Base-by-base conservation (phyloP, 2,888 invertebrate species). In the Enchytraeus crypticus region DNA sequence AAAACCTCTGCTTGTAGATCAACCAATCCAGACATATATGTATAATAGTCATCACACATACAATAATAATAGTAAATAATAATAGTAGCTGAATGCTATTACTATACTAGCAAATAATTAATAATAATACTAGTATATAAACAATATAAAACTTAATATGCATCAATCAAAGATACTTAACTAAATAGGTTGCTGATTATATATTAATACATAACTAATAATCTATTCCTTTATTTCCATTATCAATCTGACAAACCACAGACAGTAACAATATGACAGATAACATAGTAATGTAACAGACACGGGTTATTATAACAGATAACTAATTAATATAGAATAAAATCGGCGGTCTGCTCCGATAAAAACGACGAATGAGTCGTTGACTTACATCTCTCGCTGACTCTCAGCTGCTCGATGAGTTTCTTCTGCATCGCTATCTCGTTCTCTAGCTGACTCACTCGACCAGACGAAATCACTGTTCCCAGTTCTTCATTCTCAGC, bases 401-500 rank as follows among this genome's bases (percentile, higher is more conserved):
- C 92, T 78, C 93, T 91, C 66, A 95, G 91, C 83, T 96, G 93
- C 79, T 93, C 92, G 69, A 90, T 90, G 76, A 95, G 90, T 78
- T 89, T 92, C 78, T 91, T 92, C 78, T 95, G 92, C 72, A 96
- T 82, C 1, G 93, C 92, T 66, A 97, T 83, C 80, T 96, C 95
- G 64, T 92, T 90, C 81, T 97, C 96, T 62, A 97, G 82, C 79
- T 95, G 93, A 30, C 96, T 93, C 77, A 95, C 86, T 69, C 92
- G 84, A 1, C 96, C 96, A 71, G 92, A 91, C 5, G 92, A 90
- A 49, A 95, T 92, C 85, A 92, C 89, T 75, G 92, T 89, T 11
- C 96, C 96, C 23, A 97, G 83, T 75, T 97, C 96, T 79, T 96
- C 95, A 80, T 97, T 97, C 80, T 97, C 96, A 80, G 93, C 92